phyloP scores from a whole-genome alignment of 2,113 vertebrate species.

The Zosterops hypoxanthus region DNA sequence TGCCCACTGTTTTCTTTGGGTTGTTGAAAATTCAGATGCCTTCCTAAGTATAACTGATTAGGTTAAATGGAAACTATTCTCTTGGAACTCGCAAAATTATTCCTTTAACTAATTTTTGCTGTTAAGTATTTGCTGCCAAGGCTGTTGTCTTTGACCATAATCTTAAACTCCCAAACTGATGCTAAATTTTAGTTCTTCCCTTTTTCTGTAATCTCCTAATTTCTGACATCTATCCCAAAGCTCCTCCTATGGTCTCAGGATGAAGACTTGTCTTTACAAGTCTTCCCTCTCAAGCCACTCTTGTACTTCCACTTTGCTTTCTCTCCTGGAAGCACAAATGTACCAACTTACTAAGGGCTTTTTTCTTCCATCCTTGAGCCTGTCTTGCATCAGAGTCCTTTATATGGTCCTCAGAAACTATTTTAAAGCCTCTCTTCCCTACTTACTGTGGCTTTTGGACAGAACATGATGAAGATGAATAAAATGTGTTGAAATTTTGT shows the following conservation, averaged over 20 bases:
- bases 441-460: not conserved
- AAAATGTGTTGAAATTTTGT: not conserved
- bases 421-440: not conserved
- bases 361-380: not conserved
- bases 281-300: not conserved
- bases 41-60: not conserved
- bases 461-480: not conserved
- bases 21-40: not conserved
- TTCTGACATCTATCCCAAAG: not conserved
- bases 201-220: not conserved
- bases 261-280: not conserved
- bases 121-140: not conserved
- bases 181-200: not conserved
- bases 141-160: not conserved
- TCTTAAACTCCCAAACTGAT: not conserved
- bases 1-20: not conserved
- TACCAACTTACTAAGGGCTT: not conserved
- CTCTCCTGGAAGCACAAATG: not conserved
- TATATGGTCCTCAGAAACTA: not conserved
- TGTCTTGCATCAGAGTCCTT: not conserved
- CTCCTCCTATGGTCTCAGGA: not conserved
- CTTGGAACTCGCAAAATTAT: not conserved
- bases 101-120: not conserved
- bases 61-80: not conserved
- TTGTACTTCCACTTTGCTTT: not conserved